Conservation (phyloP, 2,888 invertebrate species). For the Bellardia bayeri region DNA sequence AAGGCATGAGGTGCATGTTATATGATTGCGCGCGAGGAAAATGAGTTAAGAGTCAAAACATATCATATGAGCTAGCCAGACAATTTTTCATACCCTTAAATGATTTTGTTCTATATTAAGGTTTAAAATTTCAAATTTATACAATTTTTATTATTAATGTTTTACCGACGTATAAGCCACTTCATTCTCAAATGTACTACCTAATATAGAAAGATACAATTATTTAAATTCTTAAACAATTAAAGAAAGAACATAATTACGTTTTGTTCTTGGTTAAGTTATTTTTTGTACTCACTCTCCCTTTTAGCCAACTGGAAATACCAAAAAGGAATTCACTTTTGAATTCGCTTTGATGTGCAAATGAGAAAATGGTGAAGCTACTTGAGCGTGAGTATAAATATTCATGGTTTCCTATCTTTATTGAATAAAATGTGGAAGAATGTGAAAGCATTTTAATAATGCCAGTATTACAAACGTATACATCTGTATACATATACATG, state of each 20-base stretch:
- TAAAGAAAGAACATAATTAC: slow-evolving; percentile 5
- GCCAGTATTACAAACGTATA: slow-evolving; percentile 31
- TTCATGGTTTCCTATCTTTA: slow-evolving; percentile 35
- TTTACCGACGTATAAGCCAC: neutral
- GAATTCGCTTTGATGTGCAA: slow-evolving; percentile 59
- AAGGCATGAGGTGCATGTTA: no score
- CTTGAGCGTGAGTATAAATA: slow-evolving; percentile 50
- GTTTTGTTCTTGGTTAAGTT: slow-evolving; percentile 40
- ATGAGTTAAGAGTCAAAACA: no score
- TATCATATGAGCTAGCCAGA: no score
- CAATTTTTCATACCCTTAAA: no score
- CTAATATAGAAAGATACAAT: neutral
- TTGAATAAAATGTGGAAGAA: slow-evolving; percentile 53
- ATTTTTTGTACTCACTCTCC: slow-evolving; percentile 3
- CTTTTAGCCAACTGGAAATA: neutral
- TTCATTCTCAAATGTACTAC: neutral
- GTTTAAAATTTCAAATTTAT: no score
- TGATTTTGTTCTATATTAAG: no score
- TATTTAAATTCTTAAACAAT: slow-evolving; percentile 34
- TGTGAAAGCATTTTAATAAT: slow-evolving; percentile 54
- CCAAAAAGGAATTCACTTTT: slow-evolving; percentile 42
- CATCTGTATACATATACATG: neutral
- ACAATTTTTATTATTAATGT: no score
- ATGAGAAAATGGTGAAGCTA: slow-evolving; percentile 22
- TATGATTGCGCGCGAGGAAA: no score